These are phyloP conservation scores for Rhagonycha fulva DNA, from an alignment of 2,888 invertebrate species.

Conservation along the genomic window DNA sequence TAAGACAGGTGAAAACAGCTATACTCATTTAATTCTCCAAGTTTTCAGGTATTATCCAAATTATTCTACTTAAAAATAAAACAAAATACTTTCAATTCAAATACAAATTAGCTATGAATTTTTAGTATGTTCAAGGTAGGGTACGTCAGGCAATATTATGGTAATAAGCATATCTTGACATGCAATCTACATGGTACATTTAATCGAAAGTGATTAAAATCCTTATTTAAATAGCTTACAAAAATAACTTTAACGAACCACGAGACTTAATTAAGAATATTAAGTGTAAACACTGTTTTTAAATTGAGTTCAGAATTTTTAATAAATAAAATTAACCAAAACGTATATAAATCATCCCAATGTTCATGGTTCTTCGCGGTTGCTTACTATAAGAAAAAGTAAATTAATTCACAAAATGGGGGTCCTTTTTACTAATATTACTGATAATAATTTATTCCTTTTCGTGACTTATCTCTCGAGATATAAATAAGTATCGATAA, in stretches of 20 bases:
- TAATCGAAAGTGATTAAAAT: conserved; percentile 23
- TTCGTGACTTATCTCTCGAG: neutral
- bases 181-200: conserved; percentile 34
- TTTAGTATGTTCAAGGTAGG: conserved; percentile 5
- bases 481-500: neutral
- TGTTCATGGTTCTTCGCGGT: neutral
- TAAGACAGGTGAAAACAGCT: neutral
- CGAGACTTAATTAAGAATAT: conserved; percentile 14
- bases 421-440: neutral
- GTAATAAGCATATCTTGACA: conserved; percentile 36
- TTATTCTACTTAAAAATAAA: neutral
- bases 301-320: neutral
- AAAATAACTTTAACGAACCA: conserved; percentile 15
- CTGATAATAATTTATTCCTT: neutral
- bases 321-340: conserved; percentile 10
- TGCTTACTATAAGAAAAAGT: neutral
- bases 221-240: conserved; percentile 20
- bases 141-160: conserved; percentile 20
- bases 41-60: neutral
- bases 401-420: neutral
- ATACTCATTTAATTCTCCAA: neutral
- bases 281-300: conserved; percentile 8
- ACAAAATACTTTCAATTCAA: neutral
- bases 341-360: neutral
- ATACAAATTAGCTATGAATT: conserved; percentile 2